Percentiles rank a stretch among this genome's conserved stretches.
These are phyloP conservation scores for Aelia acuminata DNA, from an alignment of 2,888 invertebrate species.

Conservation along the genomic window DNA sequence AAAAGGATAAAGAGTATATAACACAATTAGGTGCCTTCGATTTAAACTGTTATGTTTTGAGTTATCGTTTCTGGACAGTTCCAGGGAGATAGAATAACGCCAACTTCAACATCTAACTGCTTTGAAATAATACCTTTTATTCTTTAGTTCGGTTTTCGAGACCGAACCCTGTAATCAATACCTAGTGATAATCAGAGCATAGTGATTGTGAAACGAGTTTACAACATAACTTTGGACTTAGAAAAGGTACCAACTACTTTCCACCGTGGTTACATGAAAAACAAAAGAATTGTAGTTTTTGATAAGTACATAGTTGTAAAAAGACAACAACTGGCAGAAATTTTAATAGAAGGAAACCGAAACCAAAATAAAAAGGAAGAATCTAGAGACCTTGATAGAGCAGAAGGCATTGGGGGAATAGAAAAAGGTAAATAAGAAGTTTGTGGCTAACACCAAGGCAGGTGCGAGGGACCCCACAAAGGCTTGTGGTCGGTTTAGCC, in stretches of 20 bases:
- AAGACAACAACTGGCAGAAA: background rate
- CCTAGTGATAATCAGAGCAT: background rate
- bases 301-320: background rate
- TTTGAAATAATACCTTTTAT: background rate
- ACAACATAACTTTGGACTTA: background rate
- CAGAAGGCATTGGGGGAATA: background rate
- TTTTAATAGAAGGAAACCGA: background rate
- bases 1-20: no score
- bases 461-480: background rate
- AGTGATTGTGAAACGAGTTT: background rate
- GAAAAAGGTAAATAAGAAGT: constrained; percentile 24
- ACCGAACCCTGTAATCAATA: background rate
- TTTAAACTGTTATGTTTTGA: background rate
- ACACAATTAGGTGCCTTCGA: no score
- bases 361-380: constrained; percentile 23
- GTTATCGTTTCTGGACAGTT: background rate
- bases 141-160: background rate
- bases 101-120: background rate
- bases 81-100: background rate
- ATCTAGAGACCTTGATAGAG: background rate
- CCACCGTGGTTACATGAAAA: background rate
- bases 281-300: background rate
- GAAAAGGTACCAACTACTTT: background rate
- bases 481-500: background rate
- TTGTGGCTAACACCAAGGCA: background rate